Evolutionary conservation across 2,113 vertebrate genomes (phyloP).

Genomic region (Protobothrops mucrosquamatus): DNA sequence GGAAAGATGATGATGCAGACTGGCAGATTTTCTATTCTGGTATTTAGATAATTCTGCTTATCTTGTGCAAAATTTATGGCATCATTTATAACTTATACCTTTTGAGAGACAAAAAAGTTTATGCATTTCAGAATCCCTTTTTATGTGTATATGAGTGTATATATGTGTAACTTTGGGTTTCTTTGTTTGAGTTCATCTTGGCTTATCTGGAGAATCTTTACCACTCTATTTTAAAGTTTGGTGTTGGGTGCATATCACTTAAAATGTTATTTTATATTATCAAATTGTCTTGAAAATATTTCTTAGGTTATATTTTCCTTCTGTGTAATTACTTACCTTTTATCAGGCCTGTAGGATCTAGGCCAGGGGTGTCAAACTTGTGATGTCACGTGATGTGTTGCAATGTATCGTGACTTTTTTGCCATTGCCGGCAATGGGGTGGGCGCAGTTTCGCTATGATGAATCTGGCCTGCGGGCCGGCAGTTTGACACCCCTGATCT

Average conservation of each 20-base stretch:
- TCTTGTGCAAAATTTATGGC: slow-evolving; percentile 23
- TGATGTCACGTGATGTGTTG: no score
- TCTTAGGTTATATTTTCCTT: neutral
- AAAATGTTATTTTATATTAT: neutral
- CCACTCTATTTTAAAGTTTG: neutral
- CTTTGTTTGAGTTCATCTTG: neutral
- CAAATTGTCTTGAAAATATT: neutral
- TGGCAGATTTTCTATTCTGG: slow-evolving; percentile 22
- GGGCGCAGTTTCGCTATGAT: no score
- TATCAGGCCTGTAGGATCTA: neutral
- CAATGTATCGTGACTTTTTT: no score
- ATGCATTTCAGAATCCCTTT: neutral
- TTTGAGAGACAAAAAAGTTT: neutral
- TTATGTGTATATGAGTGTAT: neutral
- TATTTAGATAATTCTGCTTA: slow-evolving; percentile 13
- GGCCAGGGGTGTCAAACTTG: no score
- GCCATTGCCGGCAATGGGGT: no score
- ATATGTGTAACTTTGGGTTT: neutral
- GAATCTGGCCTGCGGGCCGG: no score
- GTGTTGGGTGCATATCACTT: neutral
- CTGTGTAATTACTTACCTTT: neutral
- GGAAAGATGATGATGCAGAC: neutral
- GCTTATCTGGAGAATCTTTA: neutral
- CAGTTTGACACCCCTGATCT: neutral
- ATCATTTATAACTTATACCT: slow-evolving; percentile 28